Base-by-base conservation (phyloP, 2,888 invertebrate species). In the Watsonalla cultraria region DNA sequence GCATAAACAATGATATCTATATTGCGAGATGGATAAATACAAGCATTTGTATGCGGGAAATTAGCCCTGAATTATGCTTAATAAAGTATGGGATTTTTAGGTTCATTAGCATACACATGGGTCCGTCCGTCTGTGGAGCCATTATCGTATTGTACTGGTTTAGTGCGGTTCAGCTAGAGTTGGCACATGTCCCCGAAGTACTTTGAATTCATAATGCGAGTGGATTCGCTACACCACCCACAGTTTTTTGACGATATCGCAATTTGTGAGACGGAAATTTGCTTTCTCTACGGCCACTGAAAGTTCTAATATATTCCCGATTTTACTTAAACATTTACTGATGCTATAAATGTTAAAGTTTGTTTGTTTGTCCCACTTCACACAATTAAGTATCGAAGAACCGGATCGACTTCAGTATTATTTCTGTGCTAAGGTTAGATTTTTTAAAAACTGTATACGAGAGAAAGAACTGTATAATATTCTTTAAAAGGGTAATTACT, bases 141-240 rank as follows among this genome's bases (percentile, higher is more conserved):
- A 46, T 49, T 53, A 51, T 53, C 46, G 49, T 48, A 56, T 53
- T 49, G 51, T 49, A 37, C 45, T 46, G 51, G 49, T 56, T 47
- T 37, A 35, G n/a, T 14, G 14, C 15, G 11, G 9, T 11, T 42
- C 5, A 52, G 33, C 45, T 37, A 45, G 15, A 53, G 56, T 52
- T 50, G 60, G 59, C 64, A 62, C 67, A 64, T 60, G 64, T 62
- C 64, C 56, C 54, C 52, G 54, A 55, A 62, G 62, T 37, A 47
- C 64, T 68, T 68, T 68, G 66, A 66, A 68, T 68, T 62, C 66
- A 68, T 64, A 64, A 68, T 65, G 55, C 56, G 57, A 54, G 7
- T 37, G 37, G 39, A 49, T 15, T 13, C 13, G 37, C 14, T 37
- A 11, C 37, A 49, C 14, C 14, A 14, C 13, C 15, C 49, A 39